Evolutionary conservation across 2,888 invertebrate species (phyloP), one percentile per base, ranked within the genome.

Genomic region (Subacronicta megacephala): DNA sequence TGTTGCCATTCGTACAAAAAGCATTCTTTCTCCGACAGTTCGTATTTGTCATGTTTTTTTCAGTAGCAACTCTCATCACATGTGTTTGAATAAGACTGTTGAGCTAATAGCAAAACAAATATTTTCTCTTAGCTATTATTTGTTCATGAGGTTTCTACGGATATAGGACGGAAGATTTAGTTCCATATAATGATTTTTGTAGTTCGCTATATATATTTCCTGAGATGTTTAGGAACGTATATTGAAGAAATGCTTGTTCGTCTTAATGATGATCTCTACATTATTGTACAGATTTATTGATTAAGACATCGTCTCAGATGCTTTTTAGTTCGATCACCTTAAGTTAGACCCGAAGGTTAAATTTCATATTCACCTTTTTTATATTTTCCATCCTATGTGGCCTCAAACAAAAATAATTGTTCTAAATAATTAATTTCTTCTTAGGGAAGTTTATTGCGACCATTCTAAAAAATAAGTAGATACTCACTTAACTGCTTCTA

Each of bases 181-280:
- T 36, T 57, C 38, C 7, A 20, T 20, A 29, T 10, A 5, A 40
- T 47, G 44, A 6, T 60, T 47, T 20, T 7, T 15, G 16, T 36
- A 23, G n/a, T 50, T 26, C 3, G 42, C 51, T 53, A 47, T 53
- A 26, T 37, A n/a, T n/a, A n/a, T n/a, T n/a, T 60, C 31, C n/a
- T n/a, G n/a, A n/a, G n/a, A 31, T 31, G 1, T 5, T 12, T n/a
- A n/a, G 4, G 1, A 31, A 31, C 4, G n/a, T 29, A 29, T 12
- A 3, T 3, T 12, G 12, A 12, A n/a, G n/a, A 10, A 9, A 10
- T 10, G 2, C 10, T 9, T 26, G 1, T 10, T 43, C 16, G 38
- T 66, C 60, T 60, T 52, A 63, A 60, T 63, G 46, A 52, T 44
- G 43, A 67, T 67, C 67, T 60, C 29, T 7, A 38, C 2, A n/a